Conservation (phyloP, 2,113 vertebrate species). For the Siphamia tubifer region DNA sequence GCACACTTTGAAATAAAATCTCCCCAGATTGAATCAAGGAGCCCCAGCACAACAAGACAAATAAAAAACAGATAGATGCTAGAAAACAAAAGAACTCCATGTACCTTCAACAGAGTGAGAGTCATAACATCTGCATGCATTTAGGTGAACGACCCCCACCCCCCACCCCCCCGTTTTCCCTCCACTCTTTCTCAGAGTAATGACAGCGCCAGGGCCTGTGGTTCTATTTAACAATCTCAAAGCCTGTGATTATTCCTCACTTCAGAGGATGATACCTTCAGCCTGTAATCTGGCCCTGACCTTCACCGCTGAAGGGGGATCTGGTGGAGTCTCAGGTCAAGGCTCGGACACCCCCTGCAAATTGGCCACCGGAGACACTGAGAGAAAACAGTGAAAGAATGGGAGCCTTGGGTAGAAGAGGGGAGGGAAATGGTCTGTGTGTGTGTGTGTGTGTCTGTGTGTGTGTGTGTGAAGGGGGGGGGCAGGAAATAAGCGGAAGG, state of each 20-base stretch:
- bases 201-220: constrained; percentile 68
- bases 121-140: constrained; percentile 75
- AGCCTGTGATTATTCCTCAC: constrained; percentile 69
- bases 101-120: constrained; percentile 66
- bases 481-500: constrained; percentile 25
- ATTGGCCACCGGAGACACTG: constrained; percentile 59
- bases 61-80: constrained; percentile 74
- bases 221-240: constrained; percentile 73
- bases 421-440: constrained; percentile 7
- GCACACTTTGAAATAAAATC: constrained; percentile 73
- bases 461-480: too few relatives aligned
- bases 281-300: constrained; percentile 74
- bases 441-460: too few relatives aligned
- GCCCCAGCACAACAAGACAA: constrained; percentile 59
- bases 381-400: constrained; percentile 32
- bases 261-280: constrained; percentile 71
- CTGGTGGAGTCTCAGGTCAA: constrained; percentile 46
- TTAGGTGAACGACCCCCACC: constrained; percentile 67
- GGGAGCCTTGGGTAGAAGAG: constrained; percentile 7
- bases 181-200: constrained; percentile 57
- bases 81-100: constrained; percentile 73
- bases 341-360: constrained; percentile 48
- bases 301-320: constrained; percentile 46
- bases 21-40: constrained; percentile 64
- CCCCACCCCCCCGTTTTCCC: constrained; percentile 3